Conservation (phyloP, 2,797 vertebrate genomes). For the Hypotaenidia philippensis region DNA sequence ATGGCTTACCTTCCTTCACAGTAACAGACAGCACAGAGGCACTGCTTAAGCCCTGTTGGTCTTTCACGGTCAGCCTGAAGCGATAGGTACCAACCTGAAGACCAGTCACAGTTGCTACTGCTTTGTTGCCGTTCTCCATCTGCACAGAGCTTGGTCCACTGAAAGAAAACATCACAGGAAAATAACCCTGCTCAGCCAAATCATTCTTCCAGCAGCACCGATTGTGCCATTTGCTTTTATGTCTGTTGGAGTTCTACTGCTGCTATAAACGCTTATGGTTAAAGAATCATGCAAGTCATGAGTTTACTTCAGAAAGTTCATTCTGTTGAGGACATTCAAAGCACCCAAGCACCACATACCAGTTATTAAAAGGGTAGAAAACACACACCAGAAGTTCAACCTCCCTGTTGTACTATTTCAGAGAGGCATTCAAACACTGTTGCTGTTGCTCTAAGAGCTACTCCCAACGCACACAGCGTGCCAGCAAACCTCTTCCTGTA, state of each 20-base stretch:
- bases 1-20: constrained; percentile 86
- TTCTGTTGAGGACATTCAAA: not conserved
- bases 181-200: not conserved
- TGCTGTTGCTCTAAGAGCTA: not conserved
- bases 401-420: not conserved
- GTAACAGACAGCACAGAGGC: constrained; percentile 79
- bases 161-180: constrained; percentile 29
- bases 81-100: constrained; percentile 85
- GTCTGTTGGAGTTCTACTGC: not conserved
- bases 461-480: not conserved
- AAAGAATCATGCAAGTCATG: not conserved
- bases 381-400: not conserved
- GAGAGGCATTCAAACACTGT: accelerated
- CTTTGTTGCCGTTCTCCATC: constrained; percentile 81
- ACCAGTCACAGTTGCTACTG: constrained; percentile 82
- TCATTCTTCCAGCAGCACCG: not conserved
- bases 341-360: not conserved
- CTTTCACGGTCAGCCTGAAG: constrained; percentile 87
- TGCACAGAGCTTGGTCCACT: constrained; percentile 86
- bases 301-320: not conserved
- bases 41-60: constrained; percentile 87
- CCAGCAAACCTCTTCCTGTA: not conserved
- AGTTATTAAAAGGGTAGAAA: not conserved
- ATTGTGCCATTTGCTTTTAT: not conserved
- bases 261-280: not conserved